Base-by-base conservation (phyloP, 2,888 invertebrate species). In the Cybosia mesomella region DNA sequence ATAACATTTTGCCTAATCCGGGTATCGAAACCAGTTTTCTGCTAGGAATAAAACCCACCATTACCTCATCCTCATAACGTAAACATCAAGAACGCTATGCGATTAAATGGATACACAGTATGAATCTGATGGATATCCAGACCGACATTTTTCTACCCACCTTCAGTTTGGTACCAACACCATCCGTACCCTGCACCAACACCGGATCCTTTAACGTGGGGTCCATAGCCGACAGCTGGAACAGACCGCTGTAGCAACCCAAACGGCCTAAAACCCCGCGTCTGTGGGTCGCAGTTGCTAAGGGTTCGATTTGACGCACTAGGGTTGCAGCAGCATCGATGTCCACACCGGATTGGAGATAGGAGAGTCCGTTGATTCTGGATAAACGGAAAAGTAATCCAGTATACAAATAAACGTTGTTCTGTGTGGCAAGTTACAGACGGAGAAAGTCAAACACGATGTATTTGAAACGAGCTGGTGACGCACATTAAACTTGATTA, bases 121-220 rank as follows among this genome's bases (percentile, higher is more conserved):
- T 28, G 28, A 28, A 28, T 36, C 36, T 13, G 10, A 8, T 10
- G 39, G 39, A 39, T 11, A 36, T 11, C 36, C 36, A 11, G 5
- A 34, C 5, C 7, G 21, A 3, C 34, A 28, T 58, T 21, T 8
- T 36, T 36, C 22, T 18, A 21, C 64, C 80, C 84, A 98, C 98
- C 95, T 98, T 98, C 1, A 99, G 95, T 92, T 99, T 99, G 8
- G 99, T 98, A 1, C 99, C 99, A 57, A 99, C 99, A 0, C 99
- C 99, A 86, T 99, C 99, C 0, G 99, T 98, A 0, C 98, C 98
- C 73, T 99, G 98, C 21, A 99, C 98, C 1, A 99, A 93, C 24
- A 99, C 95, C 0, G 99, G 98, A 87, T 98, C 98, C 76, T 96
- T 96, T 77, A 97, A 96, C 21, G 85, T 83, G 0, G 92, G 89